These are phyloP conservation scores for Centrocercus urophasianus DNA, from an alignment of 2,113 vertebrate species.

Conservation along the genomic window DNA sequence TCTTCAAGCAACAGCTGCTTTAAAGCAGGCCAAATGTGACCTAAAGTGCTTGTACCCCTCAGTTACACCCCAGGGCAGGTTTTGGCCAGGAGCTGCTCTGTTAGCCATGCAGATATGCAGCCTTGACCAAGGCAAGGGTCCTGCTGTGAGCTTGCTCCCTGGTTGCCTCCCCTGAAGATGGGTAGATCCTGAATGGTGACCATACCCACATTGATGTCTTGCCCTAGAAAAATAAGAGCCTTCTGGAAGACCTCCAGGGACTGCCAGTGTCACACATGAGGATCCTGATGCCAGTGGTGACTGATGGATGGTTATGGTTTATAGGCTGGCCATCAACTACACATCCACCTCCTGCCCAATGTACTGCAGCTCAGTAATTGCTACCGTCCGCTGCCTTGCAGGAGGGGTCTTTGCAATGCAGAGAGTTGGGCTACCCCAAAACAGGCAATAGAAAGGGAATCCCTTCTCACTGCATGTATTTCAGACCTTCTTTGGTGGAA, in stretches of 20 bases:
- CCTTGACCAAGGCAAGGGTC: background rate
- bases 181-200: background rate
- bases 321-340: background rate
- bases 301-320: background rate
- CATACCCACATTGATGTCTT: background rate
- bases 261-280: background rate
- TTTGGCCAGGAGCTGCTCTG: background rate
- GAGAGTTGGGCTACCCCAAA: background rate
- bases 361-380: background rate
- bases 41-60: background rate
- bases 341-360: background rate
- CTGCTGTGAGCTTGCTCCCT: background rate
- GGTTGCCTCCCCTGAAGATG: background rate
- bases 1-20: background rate
- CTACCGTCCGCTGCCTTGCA: background rate
- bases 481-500: background rate
- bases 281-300: background rate
- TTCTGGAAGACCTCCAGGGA: background rate
- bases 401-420: background rate
- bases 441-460: background rate
- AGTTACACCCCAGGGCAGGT: background rate
- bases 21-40: too few relatives aligned
- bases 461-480: background rate
- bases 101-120: background rate
- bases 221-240: background rate